These are phyloP conservation scores for Agrochola macilenta DNA, from an alignment of 2,888 invertebrate species.

Conservation along the genomic window DNA sequence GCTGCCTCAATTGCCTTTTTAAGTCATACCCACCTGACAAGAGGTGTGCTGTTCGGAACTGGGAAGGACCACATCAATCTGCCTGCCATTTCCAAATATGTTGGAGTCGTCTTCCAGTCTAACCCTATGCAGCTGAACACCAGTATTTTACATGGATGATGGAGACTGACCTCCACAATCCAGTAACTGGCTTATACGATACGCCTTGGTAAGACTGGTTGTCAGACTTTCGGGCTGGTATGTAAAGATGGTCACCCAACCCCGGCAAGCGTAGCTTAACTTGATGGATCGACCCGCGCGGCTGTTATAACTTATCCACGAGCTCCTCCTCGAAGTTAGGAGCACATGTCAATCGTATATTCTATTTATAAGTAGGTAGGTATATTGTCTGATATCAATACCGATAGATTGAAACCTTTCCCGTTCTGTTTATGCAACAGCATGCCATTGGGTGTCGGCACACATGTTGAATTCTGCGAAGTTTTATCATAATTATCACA, in stretches of 20 bases:
- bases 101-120: too few species aligned
- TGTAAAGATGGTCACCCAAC: background rate
- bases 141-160: too few species aligned
- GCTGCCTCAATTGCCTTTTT: too few species aligned
- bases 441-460: constrained; percentile 13
- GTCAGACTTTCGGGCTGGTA: background rate
- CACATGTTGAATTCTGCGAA: constrained; percentile 44
- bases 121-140: too few species aligned
- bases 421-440: constrained; percentile 36
- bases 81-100: too few species aligned
- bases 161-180: too few species aligned
- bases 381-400: background rate
- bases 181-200: too few species aligned
- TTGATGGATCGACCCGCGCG: background rate
- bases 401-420: constrained; percentile 17
- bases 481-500: constrained; percentile 48
- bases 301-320: background rate
- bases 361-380: background rate
- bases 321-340: background rate
- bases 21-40: too few species aligned
- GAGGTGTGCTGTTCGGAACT: too few species aligned
- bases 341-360: background rate
- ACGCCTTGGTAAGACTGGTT: too few species aligned
- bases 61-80: too few species aligned
- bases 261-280: background rate